Base-by-base conservation (phyloP, 2,797 vertebrate species). In the Poecilia picta region DNA sequence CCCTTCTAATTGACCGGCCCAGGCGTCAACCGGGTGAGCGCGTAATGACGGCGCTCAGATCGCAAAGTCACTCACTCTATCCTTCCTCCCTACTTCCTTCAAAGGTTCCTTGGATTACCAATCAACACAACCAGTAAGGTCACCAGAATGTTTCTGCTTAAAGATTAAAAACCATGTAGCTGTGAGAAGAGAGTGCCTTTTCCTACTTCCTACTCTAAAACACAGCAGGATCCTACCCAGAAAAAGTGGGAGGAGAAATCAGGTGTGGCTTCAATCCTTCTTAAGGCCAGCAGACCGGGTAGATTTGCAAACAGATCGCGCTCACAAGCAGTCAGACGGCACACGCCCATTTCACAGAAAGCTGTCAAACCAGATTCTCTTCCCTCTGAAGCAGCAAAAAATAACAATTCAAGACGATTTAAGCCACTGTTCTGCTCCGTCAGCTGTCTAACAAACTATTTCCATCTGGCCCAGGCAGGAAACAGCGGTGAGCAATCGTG, bases 181-280 rank as follows among this genome's bases (percentile, higher is more conserved):
- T 83, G 76, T 46, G 41, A 76, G 16, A 81, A 55, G 51, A 81
- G 18, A 18, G 59, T 64, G 74, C 73, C 51, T 78, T 84, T 57
- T 72, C 43, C 28, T 78, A 92, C 94, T 96, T 95, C 94, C 95
- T 94, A 83, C 81, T 88, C 33, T 72, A 10, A 43, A 84, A 85
- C 72, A 81, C 62, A 72, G 82, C 85, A 92, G 87, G 89, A 92
- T 86, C 86, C 68, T 79, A 91, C 81, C 83, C 47, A 31, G 77
- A 72, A 72, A 80, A 78, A 12, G 85, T 85, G 87, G 92, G 91
- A 92, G 88, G 92, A 89, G 59, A 74, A 88, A 92, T 86, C 91
- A 95, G 97, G 97, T 93, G 97, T 96, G 97, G 96, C 94, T 90
- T 94, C 78, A 77, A 87, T 88, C 83, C 90, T 89, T 85, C 90